These are phyloP conservation scores for Mungos mungo DNA, from an alignment of 2,113 vertebrate genomes.

Conservation along the genomic window DNA sequence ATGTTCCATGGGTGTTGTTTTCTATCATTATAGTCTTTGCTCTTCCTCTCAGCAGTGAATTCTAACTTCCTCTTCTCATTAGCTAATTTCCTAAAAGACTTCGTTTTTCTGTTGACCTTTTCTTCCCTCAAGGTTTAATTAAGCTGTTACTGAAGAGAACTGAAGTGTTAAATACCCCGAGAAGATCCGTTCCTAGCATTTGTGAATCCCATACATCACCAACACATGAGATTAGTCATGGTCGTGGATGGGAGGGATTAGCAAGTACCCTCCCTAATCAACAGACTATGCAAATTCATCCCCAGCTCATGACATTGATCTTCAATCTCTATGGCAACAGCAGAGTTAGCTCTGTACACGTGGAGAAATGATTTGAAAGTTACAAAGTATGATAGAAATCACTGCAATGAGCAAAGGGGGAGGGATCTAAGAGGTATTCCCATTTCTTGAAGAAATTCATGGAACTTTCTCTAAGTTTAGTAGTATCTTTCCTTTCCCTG, in stretches of 20 bases:
- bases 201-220: neutral
- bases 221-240: constrained; percentile 39
- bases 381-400: constrained; percentile 4
- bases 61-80: constrained; percentile 20
- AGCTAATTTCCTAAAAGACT: constrained; percentile 49
- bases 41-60: neutral
- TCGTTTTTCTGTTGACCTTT: constrained; percentile 46
- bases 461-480: neutral
- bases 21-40: neutral
- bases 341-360: neutral
- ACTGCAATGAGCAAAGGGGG: neutral
- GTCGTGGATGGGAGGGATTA: constrained; percentile 33
- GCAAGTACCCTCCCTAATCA: constrained; percentile 40
- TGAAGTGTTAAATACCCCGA: constrained; percentile 50
- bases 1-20: neutral
- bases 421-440: neutral
- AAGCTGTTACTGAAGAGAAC: constrained; percentile 62
- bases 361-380: constrained; percentile 50
- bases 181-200: constrained; percentile 44
- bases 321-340: constrained; percentile 47
- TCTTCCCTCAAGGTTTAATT: constrained; percentile 27
- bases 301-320: neutral
- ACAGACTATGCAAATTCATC: constrained; percentile 41
- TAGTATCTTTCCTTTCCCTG: neutral
- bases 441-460: neutral